A percentile compares a stretch with the other conserved stretches of the same genome.
Evolutionary conservation across 2,797 vertebrate species (phyloP).

Genomic region (Dermochelys coriacea): DNA sequence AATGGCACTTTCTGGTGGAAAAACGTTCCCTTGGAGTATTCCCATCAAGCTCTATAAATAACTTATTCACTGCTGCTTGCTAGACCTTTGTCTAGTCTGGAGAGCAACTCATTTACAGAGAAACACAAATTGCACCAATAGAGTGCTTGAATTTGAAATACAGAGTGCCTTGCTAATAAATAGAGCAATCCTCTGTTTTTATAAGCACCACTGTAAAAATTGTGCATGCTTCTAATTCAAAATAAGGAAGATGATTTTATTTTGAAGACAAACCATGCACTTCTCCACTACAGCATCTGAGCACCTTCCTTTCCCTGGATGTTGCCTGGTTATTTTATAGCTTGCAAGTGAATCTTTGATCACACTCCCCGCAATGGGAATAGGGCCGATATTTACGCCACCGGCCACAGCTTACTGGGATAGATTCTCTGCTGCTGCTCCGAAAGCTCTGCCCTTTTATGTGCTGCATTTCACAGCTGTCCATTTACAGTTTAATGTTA

Average conservation of each 20-base stretch:
- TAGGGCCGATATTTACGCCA: neutral
- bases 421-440: neutral
- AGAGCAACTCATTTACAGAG: neutral
- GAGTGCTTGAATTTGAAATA: neutral
- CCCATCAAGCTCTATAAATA: neutral
- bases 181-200: neutral
- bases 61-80: neutral
- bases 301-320: accelerated
- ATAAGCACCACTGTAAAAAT: neutral
- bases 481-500: slow-evolving; percentile 11
- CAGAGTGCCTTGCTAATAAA: neutral
- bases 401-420: neutral
- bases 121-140: neutral
- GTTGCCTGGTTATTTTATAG: neutral
- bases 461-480: neutral
- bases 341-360: neutral
- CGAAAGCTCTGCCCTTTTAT: neutral
- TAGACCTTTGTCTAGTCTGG: neutral
- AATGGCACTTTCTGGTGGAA: neutral
- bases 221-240: neutral
- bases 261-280: neutral
- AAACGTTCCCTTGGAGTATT: neutral
- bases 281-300: neutral
- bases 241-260: neutral
- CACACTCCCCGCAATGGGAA: neutral